phyloP scores from a whole-genome alignment of 2,113 vertebrate genomes.

The Brachypteracias leptosomus region DNA sequence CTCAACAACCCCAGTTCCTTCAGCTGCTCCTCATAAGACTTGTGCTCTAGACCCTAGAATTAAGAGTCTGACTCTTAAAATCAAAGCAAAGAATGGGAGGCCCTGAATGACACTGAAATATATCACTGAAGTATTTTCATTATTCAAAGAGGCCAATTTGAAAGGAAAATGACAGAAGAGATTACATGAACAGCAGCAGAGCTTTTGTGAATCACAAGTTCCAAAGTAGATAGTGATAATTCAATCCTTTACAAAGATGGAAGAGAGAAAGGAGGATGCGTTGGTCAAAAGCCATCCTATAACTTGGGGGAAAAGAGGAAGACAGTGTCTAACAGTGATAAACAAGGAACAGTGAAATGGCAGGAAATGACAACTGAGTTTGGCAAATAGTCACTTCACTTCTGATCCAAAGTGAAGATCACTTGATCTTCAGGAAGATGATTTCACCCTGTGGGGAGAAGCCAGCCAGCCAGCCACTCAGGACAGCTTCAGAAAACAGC shows the following conservation, averaged over 20 bases:
- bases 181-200: background rate
- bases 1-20: background rate
- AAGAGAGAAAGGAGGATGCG: background rate
- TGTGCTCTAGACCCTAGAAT: background rate
- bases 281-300: background rate
- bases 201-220: background rate
- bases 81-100: background rate
- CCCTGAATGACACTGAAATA: background rate
- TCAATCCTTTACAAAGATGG: background rate
- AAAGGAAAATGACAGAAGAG: background rate
- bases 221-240: background rate
- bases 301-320: background rate
- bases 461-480: background rate
- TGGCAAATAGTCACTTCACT: background rate
- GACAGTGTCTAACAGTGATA: background rate
- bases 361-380: background rate
- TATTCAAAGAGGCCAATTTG: background rate
- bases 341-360: background rate
- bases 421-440: background rate
- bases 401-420: background rate
- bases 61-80: background rate
- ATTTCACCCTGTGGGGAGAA: background rate
- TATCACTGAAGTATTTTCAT: background rate
- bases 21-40: background rate
- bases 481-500: background rate